Conservation (phyloP, 1,140 invertebrate species). For the Brachionus sp. region DNA sequence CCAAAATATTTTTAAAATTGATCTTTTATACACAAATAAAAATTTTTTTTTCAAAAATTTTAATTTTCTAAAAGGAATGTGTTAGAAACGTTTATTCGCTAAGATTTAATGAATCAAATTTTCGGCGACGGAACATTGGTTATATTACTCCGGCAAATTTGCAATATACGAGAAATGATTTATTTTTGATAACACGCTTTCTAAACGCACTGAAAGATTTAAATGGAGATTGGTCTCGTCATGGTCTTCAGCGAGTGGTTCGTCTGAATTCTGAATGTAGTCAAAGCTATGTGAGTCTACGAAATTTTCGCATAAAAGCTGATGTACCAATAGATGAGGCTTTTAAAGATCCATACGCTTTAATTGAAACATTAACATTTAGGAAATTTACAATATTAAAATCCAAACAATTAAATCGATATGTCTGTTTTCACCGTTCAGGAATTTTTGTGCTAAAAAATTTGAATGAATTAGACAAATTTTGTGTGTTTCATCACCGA, state of each 20-base stretch:
- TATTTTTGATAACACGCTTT: neutral
- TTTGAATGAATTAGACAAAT: conserved; percentile 32
- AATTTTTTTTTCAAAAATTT: no score
- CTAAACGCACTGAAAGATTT: conserved; percentile 13
- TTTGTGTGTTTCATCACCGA: neutral
- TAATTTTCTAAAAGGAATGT: neutral
- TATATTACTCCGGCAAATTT: neutral
- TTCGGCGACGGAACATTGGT: neutral
- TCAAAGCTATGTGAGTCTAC: conserved; percentile 18
- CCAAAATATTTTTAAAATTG: no score
- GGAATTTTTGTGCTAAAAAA: conserved; percentile 9
- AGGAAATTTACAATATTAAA: neutral
- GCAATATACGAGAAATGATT: neutral
- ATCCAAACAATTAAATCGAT: conserved; percentile 19
- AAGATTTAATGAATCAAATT: neutral
- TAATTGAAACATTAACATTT: conserved; percentile 20
- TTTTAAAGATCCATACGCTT: conserved; percentile 40
- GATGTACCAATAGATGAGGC: conserved; percentile 32
- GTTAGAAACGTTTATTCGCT: neutral
- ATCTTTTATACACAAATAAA: no score
- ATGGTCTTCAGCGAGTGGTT: conserved; percentile 26
- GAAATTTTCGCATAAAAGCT: conserved; percentile 24
- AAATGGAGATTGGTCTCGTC: conserved; percentile 36
- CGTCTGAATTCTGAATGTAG: conserved; percentile 35
- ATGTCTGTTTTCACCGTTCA: conserved; percentile 14